Evolutionary conservation across 2,888 invertebrate species (phyloP), one percentile per base, ranked within the genome.

Genomic region (Oeneis ivallda): DNA sequence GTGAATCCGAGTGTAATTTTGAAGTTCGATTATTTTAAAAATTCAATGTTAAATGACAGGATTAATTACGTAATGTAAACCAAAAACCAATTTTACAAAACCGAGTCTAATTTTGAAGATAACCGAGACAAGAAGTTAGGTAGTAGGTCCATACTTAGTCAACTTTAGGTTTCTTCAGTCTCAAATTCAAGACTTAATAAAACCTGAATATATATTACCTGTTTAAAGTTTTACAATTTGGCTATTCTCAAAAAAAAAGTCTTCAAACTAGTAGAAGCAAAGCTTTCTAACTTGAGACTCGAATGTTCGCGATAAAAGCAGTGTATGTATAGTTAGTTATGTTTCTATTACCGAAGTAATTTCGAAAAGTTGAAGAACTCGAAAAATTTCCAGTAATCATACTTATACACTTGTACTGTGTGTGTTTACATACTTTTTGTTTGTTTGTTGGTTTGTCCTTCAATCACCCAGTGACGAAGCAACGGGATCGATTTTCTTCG

Each of bases 361-460:
- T 34, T 32, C 4, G 8, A 43, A 43, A 47, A 19, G 62, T 53
- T 65, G n/a, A 66, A 62, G 56, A 34, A 52, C 57, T 56, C 66
- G 57, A 47, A 64, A 66, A 57, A 32, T 57, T 50, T 58, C 8
- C 58, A 49, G 57, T 47, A 57, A 39, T 49, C n/a, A 50, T 68
- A 68, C 65, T 66, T 57, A 70, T 65, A 66, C 70, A 68, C n/a
- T n/a, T n/a, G n/a, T n/a, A n/a, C n/a, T n/a, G n/a, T n/a, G n/a
- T n/a, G n/a, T n/a, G n/a, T n/a, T n/a, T n/a, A n/a, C n/a, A n/a
- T n/a, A n/a, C n/a, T n/a, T n/a, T n/a, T n/a, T 26, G 26, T 26
- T 26, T 26, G 26, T 26, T 26, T 26, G 26, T 5, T 26, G 26
- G 26, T 26, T 26, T 26, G 26, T 5, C 26, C 26, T 26, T 26